A percentile compares a stretch with the other conserved stretches of the same genome.
phyloP scores from a whole-genome alignment of 2,797 vertebrate species.

The Falco naumanni region DNA sequence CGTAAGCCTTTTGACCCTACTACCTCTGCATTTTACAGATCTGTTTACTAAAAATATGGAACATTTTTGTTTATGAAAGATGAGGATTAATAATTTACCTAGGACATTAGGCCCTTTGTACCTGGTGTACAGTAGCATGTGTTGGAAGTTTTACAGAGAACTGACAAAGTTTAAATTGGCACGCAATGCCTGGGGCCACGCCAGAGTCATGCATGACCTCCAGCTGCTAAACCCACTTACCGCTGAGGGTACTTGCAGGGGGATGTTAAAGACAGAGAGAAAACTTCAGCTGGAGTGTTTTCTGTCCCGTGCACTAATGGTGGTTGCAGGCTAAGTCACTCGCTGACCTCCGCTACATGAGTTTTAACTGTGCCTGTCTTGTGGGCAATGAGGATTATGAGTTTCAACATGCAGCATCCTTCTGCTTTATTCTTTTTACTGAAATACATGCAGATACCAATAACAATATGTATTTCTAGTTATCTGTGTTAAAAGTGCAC shows the following conservation, averaged over 20 bases:
- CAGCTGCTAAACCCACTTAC: background rate
- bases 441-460: background rate
- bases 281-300: background rate
- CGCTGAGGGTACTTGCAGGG: background rate
- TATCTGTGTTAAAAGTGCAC: background rate
- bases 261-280: background rate
- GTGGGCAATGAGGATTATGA: background rate
- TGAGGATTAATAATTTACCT: slow-evolving; percentile 76
- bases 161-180: background rate
- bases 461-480: background rate
- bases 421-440: background rate
- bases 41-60: slow-evolving; percentile 65
- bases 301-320: background rate
- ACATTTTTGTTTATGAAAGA: slow-evolving; percentile 67
- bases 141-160: slow-evolving; percentile 43
- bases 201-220: background rate
- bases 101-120: slow-evolving; percentile 71
- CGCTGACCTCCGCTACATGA: fast-evolving
- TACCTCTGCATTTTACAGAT: slow-evolving; percentile 4
- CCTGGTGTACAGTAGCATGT: slow-evolving; percentile 35
- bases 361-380: background rate
- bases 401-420: background rate
- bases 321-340: background rate
- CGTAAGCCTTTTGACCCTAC: background rate
- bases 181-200: fast-evolving